Percentiles rank a stretch among this genome's conserved stretches.
These are phyloP conservation scores for Diaphora mendica DNA, from an alignment of 2,888 invertebrate species.

Conservation along the genomic window DNA sequence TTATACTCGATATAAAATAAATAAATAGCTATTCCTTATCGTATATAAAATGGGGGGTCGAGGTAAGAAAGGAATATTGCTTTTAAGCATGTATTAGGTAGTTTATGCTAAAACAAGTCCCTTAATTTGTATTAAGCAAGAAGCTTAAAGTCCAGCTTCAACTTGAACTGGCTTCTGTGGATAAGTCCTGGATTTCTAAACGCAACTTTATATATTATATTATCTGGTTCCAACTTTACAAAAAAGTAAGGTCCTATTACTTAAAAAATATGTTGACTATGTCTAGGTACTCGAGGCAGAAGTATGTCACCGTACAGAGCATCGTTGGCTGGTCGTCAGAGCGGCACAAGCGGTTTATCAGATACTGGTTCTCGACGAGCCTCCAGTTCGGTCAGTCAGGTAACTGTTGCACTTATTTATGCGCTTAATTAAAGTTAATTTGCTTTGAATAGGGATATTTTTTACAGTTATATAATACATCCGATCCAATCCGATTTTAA, in stretches of 20 bases:
- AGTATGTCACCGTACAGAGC: slow-evolving; percentile 89
- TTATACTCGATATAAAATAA: too few species aligned
- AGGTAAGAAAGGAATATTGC: too few species aligned
- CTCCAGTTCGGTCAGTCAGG: slow-evolving; percentile 91
- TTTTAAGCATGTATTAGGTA: too few species aligned
- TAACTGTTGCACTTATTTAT: slow-evolving; percentile 57
- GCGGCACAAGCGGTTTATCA: slow-evolving; percentile 77
- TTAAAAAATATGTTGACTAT: slow-evolving; percentile 1
- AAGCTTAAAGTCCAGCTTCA: too few species aligned
- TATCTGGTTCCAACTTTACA: too few species aligned
- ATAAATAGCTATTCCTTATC: too few species aligned
- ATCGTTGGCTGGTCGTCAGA: slow-evolving; percentile 78
- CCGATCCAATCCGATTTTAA: neutral
- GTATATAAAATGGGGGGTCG: too few species aligned
- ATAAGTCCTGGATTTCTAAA: too few species aligned
- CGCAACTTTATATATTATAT: too few species aligned
- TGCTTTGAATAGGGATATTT: neutral
- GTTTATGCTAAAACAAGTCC: too few species aligned
- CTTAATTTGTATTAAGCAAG: too few species aligned
- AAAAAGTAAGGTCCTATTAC: neutral
- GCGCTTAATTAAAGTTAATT: neutral
- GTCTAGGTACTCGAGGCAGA: slow-evolving; percentile 72
- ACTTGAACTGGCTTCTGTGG: too few species aligned
- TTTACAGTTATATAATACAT: neutral
- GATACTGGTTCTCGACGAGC: slow-evolving; percentile 89